Evolutionary conservation across 2,888 invertebrate genomes (phyloP), one percentile per base, ranked within the genome.

Genomic region (Eilema griseolum): DNA sequence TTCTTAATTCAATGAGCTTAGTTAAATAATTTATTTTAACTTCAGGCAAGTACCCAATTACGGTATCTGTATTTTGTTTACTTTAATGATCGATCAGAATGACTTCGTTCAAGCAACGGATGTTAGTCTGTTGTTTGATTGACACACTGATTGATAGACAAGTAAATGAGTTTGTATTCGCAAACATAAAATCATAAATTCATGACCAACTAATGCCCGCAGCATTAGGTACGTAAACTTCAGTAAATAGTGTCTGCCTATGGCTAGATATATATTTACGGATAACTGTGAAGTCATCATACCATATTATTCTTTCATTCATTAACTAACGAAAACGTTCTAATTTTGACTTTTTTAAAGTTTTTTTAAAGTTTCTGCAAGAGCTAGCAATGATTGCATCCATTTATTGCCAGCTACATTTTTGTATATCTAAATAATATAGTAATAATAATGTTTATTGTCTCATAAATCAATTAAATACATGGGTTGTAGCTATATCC

Each of bases 81-180:
- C 66, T 23, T 66, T 33, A 57, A 33, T 41, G 59, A 56, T 65
- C 31, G 31, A 56, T 56, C 16, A 31, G 52, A 65, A 65, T 65
- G 56, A 26, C 56, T 60, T 28, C 26, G 37, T 65, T 65, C 31
- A 57, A 31, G 24, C 65, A 65, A 16, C 31, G 65, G 16, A 65
- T 31, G 28, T 62, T 62, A 62, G 23, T 69, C 46, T 69, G 28
- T 61, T 37, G 56, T 52, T 63, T 69, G 65, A 70, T 66, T 61
- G 66, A 67, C 56, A 57, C 24, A 59, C 33, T 67, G 71, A 71
- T 71, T 71, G 67, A 67, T 62, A 63, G 52, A 37, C 24, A 66
- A 71, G 56, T 60, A 66, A 72, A 71, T 71, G 61, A 66, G 61
- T 64, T 57, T 62, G 41, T 65, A 69, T 20, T 60, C 57, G 37